A percentile compares a stretch with the other conserved stretches of the same genome.
phyloP scores from a whole-genome alignment of 2,888 invertebrate species.

The Drosophila falleni region DNA sequence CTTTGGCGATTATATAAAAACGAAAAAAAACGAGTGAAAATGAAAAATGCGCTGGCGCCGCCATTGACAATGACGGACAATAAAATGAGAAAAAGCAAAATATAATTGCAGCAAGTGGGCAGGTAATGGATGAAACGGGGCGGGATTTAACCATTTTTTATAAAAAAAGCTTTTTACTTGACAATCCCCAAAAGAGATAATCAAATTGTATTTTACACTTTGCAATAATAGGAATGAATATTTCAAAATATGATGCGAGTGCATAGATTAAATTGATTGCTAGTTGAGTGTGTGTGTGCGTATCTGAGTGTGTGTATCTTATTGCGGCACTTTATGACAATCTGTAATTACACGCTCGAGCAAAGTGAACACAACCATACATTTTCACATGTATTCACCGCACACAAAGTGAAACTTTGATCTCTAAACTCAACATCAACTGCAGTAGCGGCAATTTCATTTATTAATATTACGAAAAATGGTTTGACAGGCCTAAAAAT shows the following conservation, averaged over 20 bases:
- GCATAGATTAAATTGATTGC: constrained; percentile 66
- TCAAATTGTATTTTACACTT: constrained; percentile 46
- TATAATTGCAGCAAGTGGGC: constrained; percentile 34
- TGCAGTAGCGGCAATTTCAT: constrained; percentile 34
- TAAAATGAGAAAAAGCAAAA: constrained; percentile 37
- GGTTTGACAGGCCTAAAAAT: constrained; percentile 26
- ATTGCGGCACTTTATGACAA: constrained; percentile 29
- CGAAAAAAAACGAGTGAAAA: constrained; percentile 3
- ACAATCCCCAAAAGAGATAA: constrained; percentile 36
- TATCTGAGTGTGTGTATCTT: constrained; percentile 13
- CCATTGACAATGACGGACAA: constrained; percentile 45
- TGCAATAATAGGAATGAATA: constrained; percentile 34
- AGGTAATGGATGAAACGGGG: constrained; percentile 4
- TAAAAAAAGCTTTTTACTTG: constrained; percentile 29
- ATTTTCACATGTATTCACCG: constrained; percentile 8
- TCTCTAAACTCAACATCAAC: constrained; percentile 37
- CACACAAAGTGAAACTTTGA: constrained; percentile 61
- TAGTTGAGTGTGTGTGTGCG: constrained; percentile 13
- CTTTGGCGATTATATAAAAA: constrained; percentile 39
- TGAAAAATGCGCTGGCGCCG: constrained; percentile 20
- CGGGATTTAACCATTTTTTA: neutral
- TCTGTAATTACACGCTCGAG: constrained; percentile 62
- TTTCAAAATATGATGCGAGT: constrained; percentile 41
- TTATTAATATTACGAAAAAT: constrained; percentile 40
- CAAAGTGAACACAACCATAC: constrained; percentile 33